Percentiles rank a stretch among this genome's conserved stretches.
Conservation (phyloP, 2,113 vertebrate genomes). For the Melanocharis versteri region DNA sequence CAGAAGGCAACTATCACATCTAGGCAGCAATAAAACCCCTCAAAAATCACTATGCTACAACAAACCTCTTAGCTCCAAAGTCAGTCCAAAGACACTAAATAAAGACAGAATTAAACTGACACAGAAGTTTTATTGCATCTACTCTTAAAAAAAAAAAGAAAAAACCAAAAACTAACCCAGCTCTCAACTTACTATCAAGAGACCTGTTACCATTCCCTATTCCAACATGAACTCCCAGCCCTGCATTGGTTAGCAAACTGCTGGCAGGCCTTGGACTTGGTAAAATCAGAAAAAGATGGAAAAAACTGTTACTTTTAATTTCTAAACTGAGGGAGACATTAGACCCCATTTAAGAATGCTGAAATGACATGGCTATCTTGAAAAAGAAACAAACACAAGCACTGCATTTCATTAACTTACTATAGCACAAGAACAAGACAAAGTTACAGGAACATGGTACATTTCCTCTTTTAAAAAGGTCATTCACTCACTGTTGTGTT, state of each 20-base stretch:
- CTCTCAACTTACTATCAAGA: not conserved
- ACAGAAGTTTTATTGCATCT: not conserved
- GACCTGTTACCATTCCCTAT: not conserved
- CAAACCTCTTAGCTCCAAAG: not conserved
- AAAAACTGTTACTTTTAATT: accelerated
- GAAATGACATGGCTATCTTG: not conserved
- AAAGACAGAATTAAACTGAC: not conserved
- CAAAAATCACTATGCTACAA: not conserved
- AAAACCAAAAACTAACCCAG: not conserved
- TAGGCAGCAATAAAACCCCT: not conserved
- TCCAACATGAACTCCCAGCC: not conserved
- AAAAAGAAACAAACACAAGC: not conserved
- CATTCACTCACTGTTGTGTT: not conserved
- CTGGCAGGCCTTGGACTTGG: not conserved
- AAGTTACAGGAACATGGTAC: accelerated
- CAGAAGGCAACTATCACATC: not conserved
- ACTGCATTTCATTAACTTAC: not conserved
- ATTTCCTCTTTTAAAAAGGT: not conserved
- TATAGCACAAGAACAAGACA: not conserved
- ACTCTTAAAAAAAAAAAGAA: not conserved
- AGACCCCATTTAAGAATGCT: not conserved
- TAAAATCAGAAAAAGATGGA: not conserved
- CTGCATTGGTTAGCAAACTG: accelerated
- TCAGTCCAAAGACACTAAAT: not conserved
- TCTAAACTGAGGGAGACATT: not conserved